Percentiles rank a stretch among this genome's conserved stretches.
Conservation (phyloP, 2,113 vertebrate genomes). For the Sorex fumeus region DNA sequence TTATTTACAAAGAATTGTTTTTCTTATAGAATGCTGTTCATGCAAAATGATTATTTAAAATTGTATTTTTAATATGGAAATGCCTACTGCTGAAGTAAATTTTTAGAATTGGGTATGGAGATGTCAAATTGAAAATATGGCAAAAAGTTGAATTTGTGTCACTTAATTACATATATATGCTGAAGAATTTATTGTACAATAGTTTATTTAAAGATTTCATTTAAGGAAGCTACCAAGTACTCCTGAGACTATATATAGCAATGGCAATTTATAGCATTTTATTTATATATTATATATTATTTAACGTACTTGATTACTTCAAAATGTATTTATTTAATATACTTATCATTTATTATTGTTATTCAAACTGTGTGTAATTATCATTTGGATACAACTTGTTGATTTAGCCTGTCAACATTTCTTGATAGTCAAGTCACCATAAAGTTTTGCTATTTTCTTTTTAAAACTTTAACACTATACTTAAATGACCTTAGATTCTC, state of each 20-base stretch:
- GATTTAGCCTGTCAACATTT: not conserved
- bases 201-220: too few relatives aligned
- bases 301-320: not conserved
- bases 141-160: too few relatives aligned
- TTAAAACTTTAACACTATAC: constrained; percentile 59
- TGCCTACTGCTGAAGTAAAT: too few relatives aligned
- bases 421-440: not conserved
- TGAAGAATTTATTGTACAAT: too few relatives aligned
- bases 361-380: not conserved
- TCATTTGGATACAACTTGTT: not conserved
- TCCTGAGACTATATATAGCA: not conserved
- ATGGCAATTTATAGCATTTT: not conserved
- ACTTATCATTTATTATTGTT: not conserved
- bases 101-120: too few relatives aligned
- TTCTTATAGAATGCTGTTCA: too few relatives aligned
- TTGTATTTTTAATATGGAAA: too few relatives aligned
- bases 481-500: constrained; percentile 52
- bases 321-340: not conserved
- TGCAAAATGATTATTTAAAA: too few relatives aligned
- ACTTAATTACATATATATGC: too few relatives aligned
- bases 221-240: not conserved
- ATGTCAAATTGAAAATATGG: too few relatives aligned
- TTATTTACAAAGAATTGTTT: too few relatives aligned
- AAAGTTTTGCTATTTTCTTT: constrained; percentile 40
- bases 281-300: not conserved